Conservation (phyloP, 2,797 vertebrate species). For the Rhincodon typus region DNA sequence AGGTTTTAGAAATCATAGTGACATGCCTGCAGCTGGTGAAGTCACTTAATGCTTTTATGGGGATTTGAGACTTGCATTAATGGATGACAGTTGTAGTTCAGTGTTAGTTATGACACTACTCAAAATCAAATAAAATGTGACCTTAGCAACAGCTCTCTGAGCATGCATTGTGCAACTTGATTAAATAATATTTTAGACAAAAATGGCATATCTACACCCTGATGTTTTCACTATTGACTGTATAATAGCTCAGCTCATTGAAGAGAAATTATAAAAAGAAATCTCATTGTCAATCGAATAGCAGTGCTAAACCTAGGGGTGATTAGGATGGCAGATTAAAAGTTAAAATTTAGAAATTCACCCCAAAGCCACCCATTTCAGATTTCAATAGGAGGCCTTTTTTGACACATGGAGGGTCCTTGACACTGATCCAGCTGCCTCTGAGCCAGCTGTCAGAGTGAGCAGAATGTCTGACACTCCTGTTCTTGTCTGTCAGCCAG, state of each 20-base stretch:
- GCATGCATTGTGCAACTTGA: background rate
- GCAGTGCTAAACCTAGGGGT: too few species aligned
- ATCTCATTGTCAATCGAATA: background rate
- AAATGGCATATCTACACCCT: background rate
- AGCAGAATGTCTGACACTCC: too few species aligned
- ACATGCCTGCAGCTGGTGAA: background rate
- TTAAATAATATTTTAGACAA: background rate
- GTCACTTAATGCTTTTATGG: background rate
- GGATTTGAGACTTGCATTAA: background rate
- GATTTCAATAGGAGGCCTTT: background rate
- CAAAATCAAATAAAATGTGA: conserved; percentile 29
- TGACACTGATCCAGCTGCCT: too few species aligned
- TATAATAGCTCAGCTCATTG: background rate
- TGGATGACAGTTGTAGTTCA: background rate
- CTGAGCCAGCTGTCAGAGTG: too few species aligned
- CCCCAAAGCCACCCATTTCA: background rate
- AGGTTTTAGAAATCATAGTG: background rate
- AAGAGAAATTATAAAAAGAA: background rate
- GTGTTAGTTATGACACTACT: background rate
- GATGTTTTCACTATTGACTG: background rate
- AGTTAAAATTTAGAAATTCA: background rate
- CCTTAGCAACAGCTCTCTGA: background rate
- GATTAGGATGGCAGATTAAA: background rate
- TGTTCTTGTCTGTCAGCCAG: too few species aligned
- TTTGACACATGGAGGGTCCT: too few species aligned